A percentile compares a stretch with the other conserved stretches of the same genome.
phyloP scores from a whole-genome alignment of 2,113 vertebrate species.

The Cynopterus brachyotis region DNA sequence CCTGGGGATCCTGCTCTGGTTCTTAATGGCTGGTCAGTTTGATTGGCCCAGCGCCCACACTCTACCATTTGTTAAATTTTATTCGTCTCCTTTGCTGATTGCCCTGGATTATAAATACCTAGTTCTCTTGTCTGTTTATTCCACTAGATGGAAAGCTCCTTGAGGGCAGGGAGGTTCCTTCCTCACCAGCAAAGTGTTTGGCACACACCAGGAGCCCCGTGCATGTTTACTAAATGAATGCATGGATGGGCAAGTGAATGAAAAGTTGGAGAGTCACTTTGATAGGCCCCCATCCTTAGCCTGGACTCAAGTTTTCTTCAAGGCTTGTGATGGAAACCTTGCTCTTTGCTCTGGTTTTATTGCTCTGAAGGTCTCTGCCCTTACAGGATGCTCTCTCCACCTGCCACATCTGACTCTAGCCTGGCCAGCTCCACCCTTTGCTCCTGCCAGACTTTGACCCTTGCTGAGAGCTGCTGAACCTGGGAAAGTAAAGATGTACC shows the following conservation, averaged over 20 bases:
- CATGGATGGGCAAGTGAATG: not conserved
- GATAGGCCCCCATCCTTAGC: not conserved
- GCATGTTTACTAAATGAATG: not conserved
- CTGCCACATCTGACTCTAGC: not conserved
- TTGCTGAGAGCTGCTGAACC: not conserved
- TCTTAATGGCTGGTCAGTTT: not conserved
- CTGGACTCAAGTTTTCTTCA: not conserved
- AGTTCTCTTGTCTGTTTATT: not conserved
- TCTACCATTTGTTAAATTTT: not conserved
- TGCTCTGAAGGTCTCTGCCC: not conserved
- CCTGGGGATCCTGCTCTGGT: not conserved
- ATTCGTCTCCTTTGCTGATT: not conserved
- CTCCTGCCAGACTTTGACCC: not conserved
- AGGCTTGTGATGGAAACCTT: not conserved
- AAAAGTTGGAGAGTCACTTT: not conserved
- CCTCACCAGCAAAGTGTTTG: not conserved
- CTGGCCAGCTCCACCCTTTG: not conserved
- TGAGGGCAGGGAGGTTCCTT: not conserved
- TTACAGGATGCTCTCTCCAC: not conserved
- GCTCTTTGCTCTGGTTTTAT: conserved; percentile 50
- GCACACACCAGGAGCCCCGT: not conserved
- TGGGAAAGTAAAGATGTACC: not conserved
- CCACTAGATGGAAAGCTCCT: not conserved
- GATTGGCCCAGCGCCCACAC: not conserved
- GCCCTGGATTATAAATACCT: not conserved